These are phyloP conservation scores for Cyclargus thomasi DNA, from an alignment of 1,140 invertebrate species.

Conservation along the genomic window DNA sequence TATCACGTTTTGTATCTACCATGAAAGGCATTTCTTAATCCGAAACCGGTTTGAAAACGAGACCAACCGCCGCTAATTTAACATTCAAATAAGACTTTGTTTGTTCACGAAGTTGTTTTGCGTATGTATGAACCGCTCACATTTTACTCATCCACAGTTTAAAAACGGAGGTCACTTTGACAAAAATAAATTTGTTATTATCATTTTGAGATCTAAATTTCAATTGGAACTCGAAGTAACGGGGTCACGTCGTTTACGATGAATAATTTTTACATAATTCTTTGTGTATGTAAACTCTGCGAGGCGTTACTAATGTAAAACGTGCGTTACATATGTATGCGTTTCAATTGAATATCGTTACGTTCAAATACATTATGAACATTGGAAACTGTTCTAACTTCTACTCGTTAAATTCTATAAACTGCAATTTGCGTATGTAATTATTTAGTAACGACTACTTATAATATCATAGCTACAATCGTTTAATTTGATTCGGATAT, in stretches of 20 bases:
- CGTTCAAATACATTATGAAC: neutral
- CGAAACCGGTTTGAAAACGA: slow-evolving; percentile 56
- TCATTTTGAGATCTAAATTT: slow-evolving; percentile 68
- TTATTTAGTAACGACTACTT: neutral
- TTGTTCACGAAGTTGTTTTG: slow-evolving; percentile 56
- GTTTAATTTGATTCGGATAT: too few species aligned
- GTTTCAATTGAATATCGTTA: neutral
- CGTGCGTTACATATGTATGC: slow-evolving; percentile 12
- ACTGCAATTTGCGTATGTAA: neutral
- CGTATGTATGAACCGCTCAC: slow-evolving; percentile 61
- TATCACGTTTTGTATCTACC: neutral
- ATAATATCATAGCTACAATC: too few species aligned
- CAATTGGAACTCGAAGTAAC: slow-evolving; percentile 62
- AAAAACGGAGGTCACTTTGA: slow-evolving; percentile 60
- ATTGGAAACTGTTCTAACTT: neutral
- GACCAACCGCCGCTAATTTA: slow-evolving; percentile 56
- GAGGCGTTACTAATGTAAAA: slow-evolving; percentile 30
- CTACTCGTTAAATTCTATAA: neutral
- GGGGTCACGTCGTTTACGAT: slow-evolving; percentile 66
- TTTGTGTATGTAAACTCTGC: slow-evolving; percentile 20
- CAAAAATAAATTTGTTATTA: slow-evolving; percentile 69
- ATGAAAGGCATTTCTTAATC: slow-evolving; percentile 22
- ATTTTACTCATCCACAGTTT: slow-evolving; percentile 42
- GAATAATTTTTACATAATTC: slow-evolving; percentile 54
- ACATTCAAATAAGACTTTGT: slow-evolving; percentile 66